Evolutionary conservation across 2,888 invertebrate genomes (phyloP).

Genomic region (Lasioglossum malachurum): DNA sequence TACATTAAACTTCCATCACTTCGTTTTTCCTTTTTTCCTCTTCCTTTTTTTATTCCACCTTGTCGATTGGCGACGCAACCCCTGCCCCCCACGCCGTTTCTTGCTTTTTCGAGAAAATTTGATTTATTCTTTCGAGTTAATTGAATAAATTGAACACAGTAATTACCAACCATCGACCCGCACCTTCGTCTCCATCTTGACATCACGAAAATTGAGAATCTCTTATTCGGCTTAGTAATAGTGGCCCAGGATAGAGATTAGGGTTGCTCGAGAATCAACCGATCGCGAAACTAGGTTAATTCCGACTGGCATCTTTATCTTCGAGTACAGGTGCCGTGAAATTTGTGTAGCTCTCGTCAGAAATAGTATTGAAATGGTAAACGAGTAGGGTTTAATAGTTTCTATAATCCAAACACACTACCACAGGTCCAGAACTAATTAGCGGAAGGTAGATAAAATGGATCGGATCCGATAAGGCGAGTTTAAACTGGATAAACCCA

Average conservation of each 20-base stretch:
- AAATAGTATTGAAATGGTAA: not conserved
- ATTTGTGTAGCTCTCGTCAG: not conserved
- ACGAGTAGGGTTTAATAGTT: not conserved
- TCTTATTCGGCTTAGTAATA: not conserved
- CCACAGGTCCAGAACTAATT: not conserved
- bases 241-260: not conserved
- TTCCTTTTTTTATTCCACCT: not conserved
- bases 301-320: not conserved
- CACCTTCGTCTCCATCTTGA: too few species aligned
- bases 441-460: not conserved
- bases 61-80: not conserved
- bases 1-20: conserved; percentile 40
- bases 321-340: not conserved
- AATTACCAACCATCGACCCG: too few species aligned
- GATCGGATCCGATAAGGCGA: not conserved
- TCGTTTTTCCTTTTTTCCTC: not conserved
- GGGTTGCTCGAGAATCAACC: not conserved
- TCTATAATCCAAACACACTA: not conserved
- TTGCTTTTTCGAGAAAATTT: not conserved
- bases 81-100: not conserved
- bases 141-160: too few species aligned
- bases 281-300: not conserved
- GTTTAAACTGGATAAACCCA: not conserved
- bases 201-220: not conserved
- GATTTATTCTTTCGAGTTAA: too few species aligned